phyloP scores from a whole-genome alignment of 2,113 vertebrate genomes.

The Pteronura brasiliensis region DNA sequence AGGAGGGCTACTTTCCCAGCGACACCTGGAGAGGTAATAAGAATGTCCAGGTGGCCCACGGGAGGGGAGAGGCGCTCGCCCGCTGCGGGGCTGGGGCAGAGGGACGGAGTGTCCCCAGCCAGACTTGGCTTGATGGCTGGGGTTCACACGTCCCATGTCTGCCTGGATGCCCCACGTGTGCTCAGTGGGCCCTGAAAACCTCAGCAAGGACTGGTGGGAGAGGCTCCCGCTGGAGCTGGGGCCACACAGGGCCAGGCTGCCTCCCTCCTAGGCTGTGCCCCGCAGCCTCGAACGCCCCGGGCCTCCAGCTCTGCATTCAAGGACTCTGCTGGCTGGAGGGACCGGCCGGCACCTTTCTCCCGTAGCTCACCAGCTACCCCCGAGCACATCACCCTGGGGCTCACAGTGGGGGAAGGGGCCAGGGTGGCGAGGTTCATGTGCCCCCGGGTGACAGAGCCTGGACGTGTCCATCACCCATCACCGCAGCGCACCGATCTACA shows the following conservation, averaged over 20 bases:
- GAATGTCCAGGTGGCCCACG: not conserved
- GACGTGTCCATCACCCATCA: too few species aligned
- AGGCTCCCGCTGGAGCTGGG: not conserved
- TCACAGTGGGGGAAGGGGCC: accelerated
- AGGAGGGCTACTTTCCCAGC: not conserved
- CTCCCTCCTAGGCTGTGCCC: accelerated
- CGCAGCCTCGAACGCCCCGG: accelerated
- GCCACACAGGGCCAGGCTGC: not conserved
- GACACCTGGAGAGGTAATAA: not conserved
- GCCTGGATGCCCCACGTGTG: accelerated
- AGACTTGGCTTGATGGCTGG: not conserved
- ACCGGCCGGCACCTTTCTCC: accelerated
- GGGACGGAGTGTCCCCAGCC: accelerated
- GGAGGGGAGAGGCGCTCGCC: not conserved
- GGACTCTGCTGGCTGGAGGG: accelerated
- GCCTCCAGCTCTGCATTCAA: accelerated
- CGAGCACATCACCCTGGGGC: accelerated
- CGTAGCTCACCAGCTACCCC: accelerated
- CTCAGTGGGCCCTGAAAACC: not conserved
- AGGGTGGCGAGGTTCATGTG: accelerated
- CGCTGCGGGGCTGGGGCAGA: accelerated
- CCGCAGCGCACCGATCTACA: accelerated
- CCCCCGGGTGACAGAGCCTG: accelerated
- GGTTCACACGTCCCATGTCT: not conserved
- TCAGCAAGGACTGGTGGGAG: not conserved